Evolutionary conservation across 2,113 vertebrate genomes (phyloP).

Genomic region (Pelecanoides urinatrix): DNA sequence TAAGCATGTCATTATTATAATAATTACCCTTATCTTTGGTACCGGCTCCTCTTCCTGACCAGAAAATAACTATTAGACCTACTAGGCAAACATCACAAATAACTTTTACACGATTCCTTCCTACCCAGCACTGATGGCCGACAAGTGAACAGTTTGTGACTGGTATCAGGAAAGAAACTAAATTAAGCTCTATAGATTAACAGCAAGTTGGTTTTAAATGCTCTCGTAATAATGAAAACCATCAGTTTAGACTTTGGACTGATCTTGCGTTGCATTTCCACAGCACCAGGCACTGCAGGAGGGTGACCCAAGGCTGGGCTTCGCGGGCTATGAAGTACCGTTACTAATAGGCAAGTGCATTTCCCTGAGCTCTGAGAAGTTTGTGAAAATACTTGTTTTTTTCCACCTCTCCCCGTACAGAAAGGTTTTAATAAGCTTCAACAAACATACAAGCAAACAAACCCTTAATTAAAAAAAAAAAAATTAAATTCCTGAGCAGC

Average conservation of each 20-base stretch:
- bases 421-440: slow-evolving; percentile 22
- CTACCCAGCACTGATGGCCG: neutral
- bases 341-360: neutral
- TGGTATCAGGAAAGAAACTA: neutral
- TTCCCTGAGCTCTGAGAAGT: neutral
- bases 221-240: neutral
- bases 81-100: neutral
- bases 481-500: slow-evolving; percentile 7
- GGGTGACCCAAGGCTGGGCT: neutral
- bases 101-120: neutral
- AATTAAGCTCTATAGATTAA: neutral
- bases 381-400: neutral
- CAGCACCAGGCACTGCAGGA: neutral
- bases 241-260: neutral
- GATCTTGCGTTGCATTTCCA: neutral
- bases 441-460: slow-evolving; percentile 32
- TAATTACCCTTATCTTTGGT: neutral
- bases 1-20: no score
- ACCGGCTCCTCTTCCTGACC: neutral
- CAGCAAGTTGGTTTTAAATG: neutral
- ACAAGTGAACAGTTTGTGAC: neutral
- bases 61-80: neutral
- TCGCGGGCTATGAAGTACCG: fast-evolving
- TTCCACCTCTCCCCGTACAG: neutral
- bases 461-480: neutral